Evolutionary conservation across 2,888 invertebrate genomes (phyloP), one percentile per base, ranked within the genome.

Genomic region (Andrena trimmerana): DNA sequence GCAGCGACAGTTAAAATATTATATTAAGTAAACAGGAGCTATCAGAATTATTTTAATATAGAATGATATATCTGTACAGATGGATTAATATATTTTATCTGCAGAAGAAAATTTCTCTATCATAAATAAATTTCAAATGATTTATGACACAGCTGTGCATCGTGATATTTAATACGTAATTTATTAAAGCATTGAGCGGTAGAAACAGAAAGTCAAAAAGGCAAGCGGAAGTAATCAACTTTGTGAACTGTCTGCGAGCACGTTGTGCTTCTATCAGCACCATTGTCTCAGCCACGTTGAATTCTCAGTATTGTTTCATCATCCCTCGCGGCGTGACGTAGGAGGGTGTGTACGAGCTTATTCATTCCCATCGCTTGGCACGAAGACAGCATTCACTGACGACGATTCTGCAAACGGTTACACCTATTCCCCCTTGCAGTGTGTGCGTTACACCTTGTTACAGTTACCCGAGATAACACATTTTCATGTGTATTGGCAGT

Each of bases 341-440:
- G 77, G 84, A 74, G 83, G 85, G 84, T 85, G 84, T 85, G 83
- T 72, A 76, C 86, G 71, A 76, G 88, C 91, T 90, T 90, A 89
- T 91, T 90, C 83, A 88, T 91, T 90, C 90, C 84, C 90, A 88
- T 90, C 88, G 85, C n/a, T 63, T 63, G 36, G 27, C 20, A 13
- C 54, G 66, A 66, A 62, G 24, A 29, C 33, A 68, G 52, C 52
- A 59, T 69, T 20, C 8, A 42, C 20, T 52, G 20, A 20, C 52
- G 20, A 52, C 20, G 52, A 52, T 52, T 52, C 52, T 52, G 8
- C 52, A 52, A n/a, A 52, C 20, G 52, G 20, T 20, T 20, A 52
- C 6, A 20, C 52, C 52, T n/a, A 52, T 42, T 42, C 42, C 42
- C 4, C 13, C 42, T 4, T 1, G 42, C 52, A 20, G 7, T 8